Percentiles rank a stretch among this genome's conserved stretches.
phyloP scores from a whole-genome alignment of 2,888 invertebrate genomes.

The Dione vanillae region DNA sequence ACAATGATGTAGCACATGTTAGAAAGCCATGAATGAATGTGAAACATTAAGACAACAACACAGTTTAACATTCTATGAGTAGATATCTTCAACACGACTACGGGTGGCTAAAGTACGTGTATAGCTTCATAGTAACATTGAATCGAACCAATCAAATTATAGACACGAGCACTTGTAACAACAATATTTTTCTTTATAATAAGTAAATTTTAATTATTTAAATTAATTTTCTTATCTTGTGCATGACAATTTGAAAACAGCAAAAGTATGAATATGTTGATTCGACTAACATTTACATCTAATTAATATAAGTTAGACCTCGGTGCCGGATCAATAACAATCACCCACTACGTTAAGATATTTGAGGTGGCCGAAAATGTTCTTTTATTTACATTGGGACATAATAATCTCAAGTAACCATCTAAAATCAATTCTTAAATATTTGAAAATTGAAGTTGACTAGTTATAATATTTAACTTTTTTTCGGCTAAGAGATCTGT shows the following conservation, averaged over 20 bases:
- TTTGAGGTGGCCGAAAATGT: too few species aligned
- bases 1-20: not conserved
- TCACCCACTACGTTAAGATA: too few species aligned
- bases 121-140: conserved; percentile 8
- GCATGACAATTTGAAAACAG: conserved; percentile 19
- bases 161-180: too few species aligned
- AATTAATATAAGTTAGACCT: conserved; percentile 39
- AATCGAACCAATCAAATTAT: not conserved
- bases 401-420: too few species aligned
- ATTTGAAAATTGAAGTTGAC: too few species aligned
- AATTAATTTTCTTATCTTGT: not conserved
- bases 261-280: conserved; percentile 14
- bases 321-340: too few species aligned
- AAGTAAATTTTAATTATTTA: not conserved
- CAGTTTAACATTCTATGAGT: not conserved
- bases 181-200: not conserved
- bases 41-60: conserved; percentile 16
- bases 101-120: not conserved
- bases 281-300: conserved; percentile 26
- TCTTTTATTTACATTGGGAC: too few species aligned
- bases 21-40: conserved; percentile 2
- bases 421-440: too few species aligned
- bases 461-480: too few species aligned
- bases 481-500: too few species aligned
- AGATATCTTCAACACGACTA: not conserved